Base-by-base conservation (phyloP, 2,113 vertebrate species). In the Carlito syrichta region DNA sequence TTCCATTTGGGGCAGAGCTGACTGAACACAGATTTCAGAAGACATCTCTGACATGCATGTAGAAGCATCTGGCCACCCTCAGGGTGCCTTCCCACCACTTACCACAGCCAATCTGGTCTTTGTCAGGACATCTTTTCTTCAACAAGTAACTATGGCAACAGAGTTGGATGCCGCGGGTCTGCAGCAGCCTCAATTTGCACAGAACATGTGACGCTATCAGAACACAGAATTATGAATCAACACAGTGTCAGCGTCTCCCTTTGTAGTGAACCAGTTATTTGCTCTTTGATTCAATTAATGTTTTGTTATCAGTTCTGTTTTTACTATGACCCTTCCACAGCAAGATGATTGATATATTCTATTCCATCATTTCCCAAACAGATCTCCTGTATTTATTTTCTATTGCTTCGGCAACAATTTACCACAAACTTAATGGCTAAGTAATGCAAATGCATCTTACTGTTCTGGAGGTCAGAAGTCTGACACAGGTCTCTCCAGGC, bases 121-220 rank as follows among this genome's bases (percentile, higher is more conserved):
- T 94, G 91, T 89, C 82, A 68, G 76, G 68, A 35, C 87, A 82
- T 92, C 92, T 95, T 96, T 94, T 96, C 40, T 32, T 74, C 25
- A 17, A 83, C 6, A 6, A 56, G 95, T 95, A 97, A 91, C 91
- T 94, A 97, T 96, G 98, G 87, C 89, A 96, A 97, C 93, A 14
- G 77, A 84, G 30, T 27, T 35, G 87, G 69, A 58, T 56, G 82
- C 86, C 30, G 19, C 17, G 32, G 85, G 78, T 73, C 1, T 5
- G 38, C 40, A 60, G 71, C 40, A 66, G 38, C 54, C 60, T 95
- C 85, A 79, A 50, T 94, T 84, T 93, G 91, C 1, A 14, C 79
- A 62, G 2, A 32, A 73, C 43, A 32, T 30, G 69, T 52, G 92
- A 97, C 27, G 43, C 20, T 32, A 7, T 84, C 17, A 38, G 82